Conservation (phyloP, 2,888 invertebrate species). For the Epinotia ramella region DNA sequence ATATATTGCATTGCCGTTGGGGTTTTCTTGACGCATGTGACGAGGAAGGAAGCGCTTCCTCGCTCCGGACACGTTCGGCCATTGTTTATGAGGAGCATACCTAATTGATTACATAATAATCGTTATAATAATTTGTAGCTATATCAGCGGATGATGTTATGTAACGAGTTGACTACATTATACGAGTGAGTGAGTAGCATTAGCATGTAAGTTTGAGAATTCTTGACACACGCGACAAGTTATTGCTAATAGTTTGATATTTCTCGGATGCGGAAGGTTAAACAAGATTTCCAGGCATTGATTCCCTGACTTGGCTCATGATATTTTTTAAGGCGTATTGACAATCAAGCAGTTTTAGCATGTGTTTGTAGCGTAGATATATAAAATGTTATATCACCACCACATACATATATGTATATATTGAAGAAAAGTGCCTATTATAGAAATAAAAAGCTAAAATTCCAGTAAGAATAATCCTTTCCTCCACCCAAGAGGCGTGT, state of each 20-base stretch:
- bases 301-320: too few relatives aligned
- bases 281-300: too few relatives aligned
- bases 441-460: constrained; percentile 5
- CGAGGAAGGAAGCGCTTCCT: constrained; percentile 38
- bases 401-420: background rate
- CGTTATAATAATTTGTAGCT: constrained; percentile 2
- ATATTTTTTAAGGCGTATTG: too few relatives aligned
- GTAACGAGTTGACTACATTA: background rate
- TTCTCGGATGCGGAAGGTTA: too few relatives aligned
- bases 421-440: constrained; percentile 2
- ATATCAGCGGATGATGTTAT: constrained; percentile 16
- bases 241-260: too few relatives aligned
- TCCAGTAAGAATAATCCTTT: constrained; percentile 15
- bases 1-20: background rate
- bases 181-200: background rate
- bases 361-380: too few relatives aligned
- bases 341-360: too few relatives aligned
- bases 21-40: constrained; percentile 6
- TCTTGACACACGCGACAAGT: too few relatives aligned
- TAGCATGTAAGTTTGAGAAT: background rate
- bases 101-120: constrained; percentile 32
- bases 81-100: constrained; percentile 42
- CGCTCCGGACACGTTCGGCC: constrained; percentile 15
- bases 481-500: constrained; percentile 27
- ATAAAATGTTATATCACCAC: background rate